Evolutionary conservation across 2,888 invertebrate species (phyloP), one percentile per base, ranked within the genome.

Genomic region (Hyposoter dolosus): DNA sequence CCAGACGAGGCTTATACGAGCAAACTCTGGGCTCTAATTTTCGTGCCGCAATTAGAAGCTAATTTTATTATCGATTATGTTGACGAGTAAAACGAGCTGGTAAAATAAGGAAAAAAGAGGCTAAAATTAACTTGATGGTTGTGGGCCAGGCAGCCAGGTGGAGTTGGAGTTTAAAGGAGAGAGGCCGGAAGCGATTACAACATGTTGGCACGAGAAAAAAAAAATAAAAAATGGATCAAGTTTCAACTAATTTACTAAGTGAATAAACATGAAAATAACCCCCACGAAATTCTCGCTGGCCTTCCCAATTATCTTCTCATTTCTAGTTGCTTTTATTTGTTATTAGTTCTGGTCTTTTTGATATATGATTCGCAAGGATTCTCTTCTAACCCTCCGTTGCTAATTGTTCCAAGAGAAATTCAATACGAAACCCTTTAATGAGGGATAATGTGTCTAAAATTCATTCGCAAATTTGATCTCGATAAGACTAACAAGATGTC

Each of bases 11-110:
- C 69, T 45, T 60, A 35, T 23, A 43, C 28, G 56, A 53, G 60
- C 9, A 50, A 45, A 56, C 53, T 32, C 45, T 19, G 65, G 56
- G 74, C 74, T 77, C 74, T 77, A 68, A 86, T 86, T 83, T 83
- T 74, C 83, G 74, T 83, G 50, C 17, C 63, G 83, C 77, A 86
- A 83, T 83, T 78, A 77, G 77, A 68, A 81, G 74, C 72, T 81
- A 77, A 86, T 86, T 83, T 81, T 72, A 83, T 83, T 77, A 86
- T 83, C 81, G 86, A 83, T 86, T 76, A 81, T 74, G 43, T 74
- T 77, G 77, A 74, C 81, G 50, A 81, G 76, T 53, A 72, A 79
- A 82, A 83, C 71, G 56, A 79, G 75, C 23, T 43, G 47, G 60
- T 15, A 43, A 75, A 65, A 43, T 45, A 23, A 66, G 60, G 50